phyloP scores from a whole-genome alignment of 1,140 invertebrate species.

The Melanaphis sacchari region DNA sequence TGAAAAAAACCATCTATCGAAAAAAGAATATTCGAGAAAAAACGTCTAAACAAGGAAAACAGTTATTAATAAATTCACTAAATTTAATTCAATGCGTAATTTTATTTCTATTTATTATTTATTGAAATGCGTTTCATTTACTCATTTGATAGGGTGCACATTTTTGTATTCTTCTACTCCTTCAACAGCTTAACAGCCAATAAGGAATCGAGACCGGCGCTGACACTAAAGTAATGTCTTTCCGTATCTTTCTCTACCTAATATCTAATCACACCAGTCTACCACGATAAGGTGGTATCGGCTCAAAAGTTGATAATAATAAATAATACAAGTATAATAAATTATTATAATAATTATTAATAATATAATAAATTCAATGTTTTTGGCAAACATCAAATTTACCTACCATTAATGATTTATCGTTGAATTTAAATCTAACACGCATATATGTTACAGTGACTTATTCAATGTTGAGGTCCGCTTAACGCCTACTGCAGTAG shows the following conservation, averaged over 20 bases:
- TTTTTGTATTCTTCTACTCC: background rate
- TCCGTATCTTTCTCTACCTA: too few species aligned
- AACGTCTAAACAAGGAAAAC: background rate
- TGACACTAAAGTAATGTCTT: background rate
- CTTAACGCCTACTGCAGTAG: background rate
- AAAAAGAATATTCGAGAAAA: background rate
- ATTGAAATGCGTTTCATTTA: background rate
- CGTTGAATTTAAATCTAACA: background rate
- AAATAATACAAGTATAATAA: too few species aligned
- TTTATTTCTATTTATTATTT: background rate
- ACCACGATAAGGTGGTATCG: too few species aligned
- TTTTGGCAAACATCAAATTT: too few species aligned
- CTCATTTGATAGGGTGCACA: background rate
- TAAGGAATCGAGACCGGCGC: rapidly evolving
- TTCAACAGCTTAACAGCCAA: background rate
- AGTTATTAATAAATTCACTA: background rate
- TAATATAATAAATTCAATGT: too few species aligned
- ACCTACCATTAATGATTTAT: background rate
- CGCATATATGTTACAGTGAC: background rate
- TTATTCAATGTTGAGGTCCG: background rate
- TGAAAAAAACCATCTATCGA: background rate
- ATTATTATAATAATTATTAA: too few species aligned
- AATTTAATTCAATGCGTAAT: background rate
- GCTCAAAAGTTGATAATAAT: too few species aligned
- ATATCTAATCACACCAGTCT: too few species aligned